Evolutionary conservation across 2,797 vertebrate species (phyloP), one percentile per base, ranked within the genome.

Genomic region (Miichthys miiuy): DNA sequence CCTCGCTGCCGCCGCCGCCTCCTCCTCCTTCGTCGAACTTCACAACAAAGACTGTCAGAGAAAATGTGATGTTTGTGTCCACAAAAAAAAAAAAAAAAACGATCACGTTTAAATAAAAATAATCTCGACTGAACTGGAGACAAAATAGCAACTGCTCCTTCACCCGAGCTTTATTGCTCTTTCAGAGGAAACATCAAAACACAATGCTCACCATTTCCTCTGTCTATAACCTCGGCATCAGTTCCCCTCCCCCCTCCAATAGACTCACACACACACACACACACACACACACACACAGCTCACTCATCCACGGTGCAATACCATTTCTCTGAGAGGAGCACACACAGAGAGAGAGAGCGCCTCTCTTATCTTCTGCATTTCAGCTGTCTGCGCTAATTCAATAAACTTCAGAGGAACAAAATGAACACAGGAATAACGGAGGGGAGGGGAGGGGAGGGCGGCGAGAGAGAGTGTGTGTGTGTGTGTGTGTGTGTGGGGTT

Each of bases 331-430:
- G 83, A 77, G 89, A 92, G 86, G 68, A 84, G 87, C 73, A 78
- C 34, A 38, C 34, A 38, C 30, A 30, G 34, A 34, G 34, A 34
- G 83, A 74, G 84, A 87, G 87, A 86, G 88, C 77, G 85, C 73
- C 90, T 88, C 85, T 91, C 93, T 95, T 95, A 95, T 94, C 94
- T 94, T 85, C 87, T 86, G 92, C 92, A 86, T 93, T 93, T 94
- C 93, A 95, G 95, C 93, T 92, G 93, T 92, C 92, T 87, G 92
- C 84, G 65, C 90, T 95, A 95, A 95, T 95, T 95, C 93, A 95
- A 95, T 95, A 94, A 94, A 94, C 92, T 94, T 92, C 90, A 94
- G 88, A 92, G 84, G 87, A 92, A 91, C 90, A 94, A 91, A 93
- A 94, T 91, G 90, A 93, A 92, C 87, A 91, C 84, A 88, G 85